These are phyloP conservation scores for Xestobium rufovillosum DNA, from an alignment of 2,888 invertebrate species.

Conservation along the genomic window DNA sequence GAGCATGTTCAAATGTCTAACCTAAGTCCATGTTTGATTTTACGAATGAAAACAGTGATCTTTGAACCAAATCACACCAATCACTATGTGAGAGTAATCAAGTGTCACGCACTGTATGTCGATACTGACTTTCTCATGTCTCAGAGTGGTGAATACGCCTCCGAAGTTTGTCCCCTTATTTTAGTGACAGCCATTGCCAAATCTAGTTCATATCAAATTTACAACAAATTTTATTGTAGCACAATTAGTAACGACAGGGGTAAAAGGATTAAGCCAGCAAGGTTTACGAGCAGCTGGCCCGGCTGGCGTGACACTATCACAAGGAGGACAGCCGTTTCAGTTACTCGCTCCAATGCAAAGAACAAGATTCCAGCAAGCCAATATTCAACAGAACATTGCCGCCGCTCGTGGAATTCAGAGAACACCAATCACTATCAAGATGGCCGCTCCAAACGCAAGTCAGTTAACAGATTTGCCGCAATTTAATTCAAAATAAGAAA, in stretches of 20 bases:
- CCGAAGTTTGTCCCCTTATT: too few species aligned
- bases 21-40: too few species aligned
- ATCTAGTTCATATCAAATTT: too few species aligned
- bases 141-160: too few species aligned
- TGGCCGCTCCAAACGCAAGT: slow-evolving; percentile 41
- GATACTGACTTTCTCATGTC: too few species aligned
- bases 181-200: too few species aligned
- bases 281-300: slow-evolving; percentile 34
- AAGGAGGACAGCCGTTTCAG: slow-evolving; percentile 38
- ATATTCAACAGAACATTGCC: slow-evolving; percentile 30
- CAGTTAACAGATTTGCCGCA: slow-evolving; percentile 42
- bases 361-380: slow-evolving; percentile 34
- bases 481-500: slow-evolving; percentile 35
- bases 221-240: slow-evolving; percentile 44
- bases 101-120: too few species aligned
- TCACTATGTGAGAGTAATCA: too few species aligned
- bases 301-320: slow-evolving; percentile 35
- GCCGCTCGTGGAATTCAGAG: slow-evolving; percentile 37
- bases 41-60: too few species aligned
- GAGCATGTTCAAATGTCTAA: too few species aligned
- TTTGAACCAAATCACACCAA: too few species aligned
- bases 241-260: slow-evolving; percentile 58
- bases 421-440: slow-evolving; percentile 41
- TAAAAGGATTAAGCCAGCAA: slow-evolving; percentile 48
- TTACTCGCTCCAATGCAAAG: slow-evolving; percentile 36